Evolutionary conservation across 1,140 invertebrate genomes (phyloP).

Genomic region (Popillia japonica): DNA sequence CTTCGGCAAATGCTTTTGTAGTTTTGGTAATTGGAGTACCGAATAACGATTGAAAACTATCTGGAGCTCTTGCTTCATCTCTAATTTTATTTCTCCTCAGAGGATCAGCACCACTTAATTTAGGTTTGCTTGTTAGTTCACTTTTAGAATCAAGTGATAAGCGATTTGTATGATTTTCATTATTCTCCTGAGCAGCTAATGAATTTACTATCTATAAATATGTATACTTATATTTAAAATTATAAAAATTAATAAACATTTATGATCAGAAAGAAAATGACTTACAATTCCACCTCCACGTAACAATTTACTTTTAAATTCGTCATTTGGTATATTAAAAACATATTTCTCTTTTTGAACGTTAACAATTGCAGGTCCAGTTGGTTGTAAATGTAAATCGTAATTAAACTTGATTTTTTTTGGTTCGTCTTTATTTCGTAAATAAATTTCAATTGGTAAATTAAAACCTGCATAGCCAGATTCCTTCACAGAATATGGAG

Average conservation of each 20-base stretch:
- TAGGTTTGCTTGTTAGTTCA: slow-evolving; percentile 74
- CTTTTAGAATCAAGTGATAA: slow-evolving; percentile 52
- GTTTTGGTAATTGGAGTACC: slow-evolving; percentile 79
- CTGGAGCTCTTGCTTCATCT: slow-evolving; percentile 68
- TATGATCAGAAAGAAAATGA: too few relatives aligned
- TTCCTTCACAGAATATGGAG: slow-evolving; percentile 89
- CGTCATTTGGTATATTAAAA: slow-evolving; percentile 85
- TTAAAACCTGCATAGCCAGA: slow-evolving; percentile 96
- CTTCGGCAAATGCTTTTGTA: slow-evolving; percentile 70
- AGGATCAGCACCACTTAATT: slow-evolving; percentile 66
- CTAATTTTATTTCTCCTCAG: slow-evolving; percentile 66
- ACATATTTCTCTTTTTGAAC: slow-evolving; percentile 77
- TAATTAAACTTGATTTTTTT: slow-evolving; percentile 88
- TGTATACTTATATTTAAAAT: background rate
- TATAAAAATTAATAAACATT: too few relatives aligned
- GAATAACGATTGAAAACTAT: slow-evolving; percentile 80
- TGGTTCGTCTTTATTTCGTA: slow-evolving; percentile 91
- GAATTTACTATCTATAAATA: slow-evolving; percentile 49
- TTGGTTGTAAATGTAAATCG: slow-evolving; percentile 82
- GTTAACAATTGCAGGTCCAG: slow-evolving; percentile 74
- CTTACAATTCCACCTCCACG: slow-evolving; percentile 80
- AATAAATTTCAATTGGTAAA: slow-evolving; percentile 89
- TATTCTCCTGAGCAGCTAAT: background rate
- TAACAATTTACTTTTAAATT: slow-evolving; percentile 86
- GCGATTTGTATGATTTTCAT: slow-evolving; percentile 44